Base-by-base conservation (phyloP, 2,797 vertebrate genomes). In the Bucorvus abyssinicus region DNA sequence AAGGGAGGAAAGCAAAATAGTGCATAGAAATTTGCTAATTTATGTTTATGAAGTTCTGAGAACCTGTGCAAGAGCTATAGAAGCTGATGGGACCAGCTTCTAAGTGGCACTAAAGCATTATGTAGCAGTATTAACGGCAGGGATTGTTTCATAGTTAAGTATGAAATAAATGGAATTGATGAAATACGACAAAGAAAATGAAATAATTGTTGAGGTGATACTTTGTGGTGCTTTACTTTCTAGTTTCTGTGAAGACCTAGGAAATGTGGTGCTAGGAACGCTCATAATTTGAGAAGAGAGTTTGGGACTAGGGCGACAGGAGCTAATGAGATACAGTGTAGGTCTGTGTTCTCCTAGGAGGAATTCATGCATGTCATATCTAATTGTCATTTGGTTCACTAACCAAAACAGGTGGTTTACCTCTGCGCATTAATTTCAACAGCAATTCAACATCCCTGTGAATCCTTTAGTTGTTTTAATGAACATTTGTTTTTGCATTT, bases 81-180 rank as follows among this genome's bases (percentile, higher is more conserved):
- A 34, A 77, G 13, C 30, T 38, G 10, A 2, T 14, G 34, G n/a
- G 32, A 13, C 52, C 29, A 57, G 36, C 23, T 40, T 40, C 38
- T 29, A 30, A 27, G 24, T 45, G 34, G 1, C 7, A 2, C 47
- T n/a, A 4, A 38, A 7, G n/a, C 1, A 0, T 30, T 24, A 2
- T 2, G 17, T 40, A 47, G 32, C 57, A 38, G 29, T 21, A 56
- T 49, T 7, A 67, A 26, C 14, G 50, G 55, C 55, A 50, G 38
- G 36, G 49, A 1, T 18, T 19, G 24, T 55, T 15, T 38, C 18
- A 5, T 10, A 42, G 20, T 30, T 57, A 4, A 6, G 7, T 18
- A n/a, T 38, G 49, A 50, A 80, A 42, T 16, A 3, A 69, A 20
- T 34, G 14, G 18, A 29, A 17, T 5, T 23, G 30, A 26, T 38